These are phyloP conservation scores for Dolichotis patagonum DNA, from an alignment of 2,113 vertebrate genomes.

Conservation along the genomic window DNA sequence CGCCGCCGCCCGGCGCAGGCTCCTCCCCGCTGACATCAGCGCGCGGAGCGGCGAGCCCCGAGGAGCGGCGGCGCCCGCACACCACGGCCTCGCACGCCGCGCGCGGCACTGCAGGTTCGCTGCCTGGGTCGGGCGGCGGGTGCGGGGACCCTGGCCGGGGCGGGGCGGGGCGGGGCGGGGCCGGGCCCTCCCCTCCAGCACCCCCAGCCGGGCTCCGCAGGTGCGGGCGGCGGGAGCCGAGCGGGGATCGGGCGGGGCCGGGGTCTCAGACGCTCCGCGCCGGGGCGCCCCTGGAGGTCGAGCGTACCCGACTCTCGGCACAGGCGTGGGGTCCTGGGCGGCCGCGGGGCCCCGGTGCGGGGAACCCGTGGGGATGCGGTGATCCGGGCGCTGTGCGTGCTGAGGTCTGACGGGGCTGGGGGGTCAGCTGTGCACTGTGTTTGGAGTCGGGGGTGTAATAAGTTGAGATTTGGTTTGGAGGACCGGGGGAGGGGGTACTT, in stretches of 20 bases:
- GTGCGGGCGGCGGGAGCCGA: too few relatives aligned
- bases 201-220: neutral
- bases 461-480: neutral
- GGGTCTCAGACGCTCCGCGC: neutral
- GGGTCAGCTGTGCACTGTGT: neutral
- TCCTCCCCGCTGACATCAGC: slow-evolving; percentile 83
- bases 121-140: neutral
- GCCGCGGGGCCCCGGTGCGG: neutral
- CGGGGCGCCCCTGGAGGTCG: neutral
- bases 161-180: neutral
- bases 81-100: slow-evolving; percentile 48
- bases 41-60: neutral
- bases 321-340: neutral
- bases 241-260: neutral
- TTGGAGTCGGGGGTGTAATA: neutral
- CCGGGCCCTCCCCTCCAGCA: neutral
- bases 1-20: slow-evolving; percentile 50
- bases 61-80: neutral
- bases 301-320: neutral
- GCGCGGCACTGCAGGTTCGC: slow-evolving; percentile 77
- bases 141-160: neutral
- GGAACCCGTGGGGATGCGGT: neutral
- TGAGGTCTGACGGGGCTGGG: neutral
- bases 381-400: neutral
- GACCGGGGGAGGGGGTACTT: neutral